Evolutionary conservation across 2,888 invertebrate genomes (phyloP), one percentile per base, ranked within the genome.

Genomic region (Melipona beecheii): DNA sequence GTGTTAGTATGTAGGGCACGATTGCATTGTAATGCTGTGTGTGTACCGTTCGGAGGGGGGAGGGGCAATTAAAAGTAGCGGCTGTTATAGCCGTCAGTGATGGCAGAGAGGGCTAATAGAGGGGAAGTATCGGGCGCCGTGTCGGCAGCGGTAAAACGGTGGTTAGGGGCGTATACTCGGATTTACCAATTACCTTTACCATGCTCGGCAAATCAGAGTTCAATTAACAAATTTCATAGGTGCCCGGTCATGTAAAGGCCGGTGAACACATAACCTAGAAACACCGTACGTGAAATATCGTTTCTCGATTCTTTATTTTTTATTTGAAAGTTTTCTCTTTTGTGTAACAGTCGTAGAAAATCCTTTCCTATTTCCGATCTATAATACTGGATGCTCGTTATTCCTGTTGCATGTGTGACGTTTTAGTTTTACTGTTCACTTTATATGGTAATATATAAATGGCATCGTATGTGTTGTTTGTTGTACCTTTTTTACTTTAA

Each of bases 21-120:
- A n/a, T 43, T 60, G 19, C 27, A 52, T 75, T 43, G 43, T 66
- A 70, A 66, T 43, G 43, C 43, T 69, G 70, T 43, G 74, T 74
- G 70, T 27, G 17, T 54, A 21, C 70, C 54, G 43, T 65, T 82
- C 58, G 43, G 49, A 24, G 60, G 36, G 60, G 27, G 27, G 1
- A 27, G 27, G 70, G 52, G 60, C 79, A 82, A 82, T 82, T 83
- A 75, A 84, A 84, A 84, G 66, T 82, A 66, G 71, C 24, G 50
- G 36, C 56, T 21, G 56, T 52, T 60, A 36, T 74, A 70, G 66
- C 21, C 49, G 75, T 75, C 19, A 36, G 24, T 52, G 72, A 68
- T 71, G 60, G 65, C 60, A 56, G 56, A 49, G 69, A n/a, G 77
- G 54, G 60, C 24, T 75, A 82, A 74, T 66, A 60, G 75, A 75